Percentiles rank a stretch among this genome's conserved stretches.
Evolutionary conservation across 1,140 invertebrate genomes (phyloP).

Genomic region (Proctacanthus coquilletti): DNA sequence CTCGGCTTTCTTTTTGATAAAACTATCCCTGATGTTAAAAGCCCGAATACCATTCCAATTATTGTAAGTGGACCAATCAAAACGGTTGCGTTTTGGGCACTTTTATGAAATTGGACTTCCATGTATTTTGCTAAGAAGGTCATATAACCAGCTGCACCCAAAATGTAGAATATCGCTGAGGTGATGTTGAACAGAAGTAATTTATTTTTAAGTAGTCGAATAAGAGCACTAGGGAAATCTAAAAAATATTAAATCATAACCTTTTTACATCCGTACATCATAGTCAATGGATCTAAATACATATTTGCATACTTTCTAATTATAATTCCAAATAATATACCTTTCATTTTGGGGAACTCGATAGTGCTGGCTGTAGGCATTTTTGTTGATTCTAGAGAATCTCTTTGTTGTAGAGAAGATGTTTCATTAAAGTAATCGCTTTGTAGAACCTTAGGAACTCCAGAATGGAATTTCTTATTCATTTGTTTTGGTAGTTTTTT

Average conservation of each 20-base stretch:
- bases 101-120: slow-evolving; percentile 49
- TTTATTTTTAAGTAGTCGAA: slow-evolving; percentile 41
- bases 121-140: slow-evolving; percentile 56
- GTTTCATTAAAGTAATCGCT: no score
- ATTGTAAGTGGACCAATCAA: slow-evolving; percentile 41
- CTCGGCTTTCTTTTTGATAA: slow-evolving; percentile 45
- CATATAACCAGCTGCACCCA: slow-evolving; percentile 49
- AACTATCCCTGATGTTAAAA: slow-evolving; percentile 41
- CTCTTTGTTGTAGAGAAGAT: slow-evolving; percentile 11
- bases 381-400: background rate
- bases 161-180: slow-evolving; percentile 41
- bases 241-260: no score
- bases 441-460: no score
- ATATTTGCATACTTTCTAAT: no score
- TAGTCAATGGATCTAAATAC: no score
- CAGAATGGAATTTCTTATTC: no score
- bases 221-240: slow-evolving; percentile 40
- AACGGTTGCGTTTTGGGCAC: slow-evolving; percentile 42
- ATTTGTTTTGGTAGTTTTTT: slow-evolving; percentile 32
- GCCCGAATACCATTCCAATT: slow-evolving; percentile 42
- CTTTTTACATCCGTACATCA: no score
- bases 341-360: slow-evolving; percentile 19
- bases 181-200: slow-evolving; percentile 40
- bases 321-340: no score
- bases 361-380: slow-evolving; percentile 12